Evolutionary conservation across 2,888 invertebrate species (phyloP).

Genomic region (Drosophila vallismaia): DNA sequence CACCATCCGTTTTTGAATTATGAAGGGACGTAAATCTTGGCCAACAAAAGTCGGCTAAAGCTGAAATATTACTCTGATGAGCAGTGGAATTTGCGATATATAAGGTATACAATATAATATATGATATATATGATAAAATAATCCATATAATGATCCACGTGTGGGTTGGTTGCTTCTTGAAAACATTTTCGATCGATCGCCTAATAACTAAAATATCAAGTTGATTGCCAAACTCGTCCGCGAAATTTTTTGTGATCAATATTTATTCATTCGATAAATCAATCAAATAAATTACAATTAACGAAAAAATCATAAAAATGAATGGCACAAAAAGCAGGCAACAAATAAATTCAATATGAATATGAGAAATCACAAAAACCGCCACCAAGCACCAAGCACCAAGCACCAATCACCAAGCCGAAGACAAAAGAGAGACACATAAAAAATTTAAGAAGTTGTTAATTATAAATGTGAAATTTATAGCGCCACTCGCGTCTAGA

Average conservation of each 20-base stretch:
- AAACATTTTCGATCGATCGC: constrained; percentile 20
- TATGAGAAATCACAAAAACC: constrained; percentile 34
- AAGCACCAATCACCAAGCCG: constrained; percentile 12
- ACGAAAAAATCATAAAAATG: constrained; percentile 73
- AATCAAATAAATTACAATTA: constrained; percentile 80
- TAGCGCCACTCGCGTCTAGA: constrained; percentile 55
- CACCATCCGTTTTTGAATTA: constrained; percentile 67
- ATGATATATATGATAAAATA: constrained; percentile 20
- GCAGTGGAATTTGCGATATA: constrained; percentile 1
- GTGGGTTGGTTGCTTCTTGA: constrained; percentile 16
- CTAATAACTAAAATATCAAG: constrained; percentile 41
- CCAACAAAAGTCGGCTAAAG: constrained; percentile 48
- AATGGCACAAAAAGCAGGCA: constrained; percentile 43
- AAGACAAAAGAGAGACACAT: constrained; percentile 22
- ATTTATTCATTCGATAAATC: constrained; percentile 76
- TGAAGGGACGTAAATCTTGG: constrained; percentile 58
- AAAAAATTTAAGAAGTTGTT: constrained; percentile 47
- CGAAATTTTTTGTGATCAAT: constrained; percentile 53
- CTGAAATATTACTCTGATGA: constrained; percentile 70
- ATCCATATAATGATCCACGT: constrained; percentile 46
- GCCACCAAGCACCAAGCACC: neutral
- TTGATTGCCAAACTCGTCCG: constrained; percentile 72
- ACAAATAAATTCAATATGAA: constrained; percentile 26
- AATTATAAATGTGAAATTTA: constrained; percentile 74
- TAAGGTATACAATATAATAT: neutral